Evolutionary conservation across 2,113 vertebrate species (phyloP), one percentile per base, ranked within the genome.

Genomic region (Oryzias celebensis): DNA sequence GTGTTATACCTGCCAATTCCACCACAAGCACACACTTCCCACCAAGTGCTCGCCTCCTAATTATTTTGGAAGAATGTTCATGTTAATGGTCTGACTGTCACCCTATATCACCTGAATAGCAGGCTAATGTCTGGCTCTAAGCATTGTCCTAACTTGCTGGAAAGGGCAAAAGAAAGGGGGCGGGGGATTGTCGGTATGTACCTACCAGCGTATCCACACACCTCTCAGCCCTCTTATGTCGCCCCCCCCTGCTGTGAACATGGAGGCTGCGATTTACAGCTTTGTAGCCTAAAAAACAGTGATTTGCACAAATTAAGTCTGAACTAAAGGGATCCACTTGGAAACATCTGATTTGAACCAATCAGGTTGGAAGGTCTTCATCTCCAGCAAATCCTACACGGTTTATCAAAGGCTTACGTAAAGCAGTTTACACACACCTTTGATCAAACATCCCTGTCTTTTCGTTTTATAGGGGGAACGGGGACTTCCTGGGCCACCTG

Each of bases 401-500:
- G 5, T n/a, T 50, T 6, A 18, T 51, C 17, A 52, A 36, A 53
- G 2, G 26, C 42, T 4, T 63, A 26, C 7, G 14, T 47, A 46
- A 24, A 23, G 23, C 20, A 56, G 15, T 52, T 18, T 53, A 20
- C 31, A 12, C 20, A 0, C 50, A 2, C 54, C 13, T 56, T 31
- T 56, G 26, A 45, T 1, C 24, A 43, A 50, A 44, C 57, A 20
- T 64, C 43, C 7, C 42, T 61, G 47, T 2, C 13, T 66, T 14
- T 36, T 67, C 22, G 65, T 58, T 43, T 83, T 80, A 82, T 63
- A 96, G 95, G 95, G 95, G n/a, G 95, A 95, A 78, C 87, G 94
- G 87, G 94, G 95, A 64, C 85, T 92, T 84, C 48, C 90, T 65
- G 95, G 95, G n/a, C 93, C 90, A 71, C 86, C 92, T 84, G 95